Evolutionary conservation across 2,888 invertebrate species (phyloP), one percentile per base, ranked within the genome.

Genomic region (Cataglyphis altisquamis): DNA sequence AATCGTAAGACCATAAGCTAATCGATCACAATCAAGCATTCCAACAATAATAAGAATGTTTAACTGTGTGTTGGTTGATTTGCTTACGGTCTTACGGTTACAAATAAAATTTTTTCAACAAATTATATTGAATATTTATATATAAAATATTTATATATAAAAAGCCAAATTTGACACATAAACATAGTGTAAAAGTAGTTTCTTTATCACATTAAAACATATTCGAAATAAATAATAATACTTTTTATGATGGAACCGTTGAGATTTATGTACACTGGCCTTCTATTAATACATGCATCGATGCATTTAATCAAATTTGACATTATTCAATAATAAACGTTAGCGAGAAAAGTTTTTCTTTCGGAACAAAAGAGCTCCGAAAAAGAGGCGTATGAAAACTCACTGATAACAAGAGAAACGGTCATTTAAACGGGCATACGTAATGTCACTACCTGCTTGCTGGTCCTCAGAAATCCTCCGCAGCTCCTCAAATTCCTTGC

Each of bases 401-500:
- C 10, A n/a, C 15, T 8, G 21, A 41, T 21, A 45, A 52, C 4
- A 0, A 12, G 21, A 32, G 15, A 32, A 36, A 55, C 2, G 15
- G 15, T 4, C 21, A 6, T n/a, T 29, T 29, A 12, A 52, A 41
- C 41, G 15, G 15, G 18, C 10, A 41, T 29, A 2, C 15, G 39
- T 39, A 39, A 6, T 45, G 4, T 5, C 15, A 15, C 57, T 68
- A 68, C 68, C 68, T 32, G 52, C 2, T 25, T 21, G 36, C 25
- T 6, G 52, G 4, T 57, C 18, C 18, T 39, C 25, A 18, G 18
- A 10, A 52, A n/a, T 8, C n/a, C 8, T 6, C 6, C 18, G 48
- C 48, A n/a, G n/a, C n/a, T n/a, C 48, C n/a, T n/a, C 29, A 29
- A 60, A 29, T 39, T 29, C 72, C 57, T 70, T 55, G 21, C 39